Conservation (phyloP, 1,140 invertebrate species). For the Drosophila punjabiensis region DNA sequence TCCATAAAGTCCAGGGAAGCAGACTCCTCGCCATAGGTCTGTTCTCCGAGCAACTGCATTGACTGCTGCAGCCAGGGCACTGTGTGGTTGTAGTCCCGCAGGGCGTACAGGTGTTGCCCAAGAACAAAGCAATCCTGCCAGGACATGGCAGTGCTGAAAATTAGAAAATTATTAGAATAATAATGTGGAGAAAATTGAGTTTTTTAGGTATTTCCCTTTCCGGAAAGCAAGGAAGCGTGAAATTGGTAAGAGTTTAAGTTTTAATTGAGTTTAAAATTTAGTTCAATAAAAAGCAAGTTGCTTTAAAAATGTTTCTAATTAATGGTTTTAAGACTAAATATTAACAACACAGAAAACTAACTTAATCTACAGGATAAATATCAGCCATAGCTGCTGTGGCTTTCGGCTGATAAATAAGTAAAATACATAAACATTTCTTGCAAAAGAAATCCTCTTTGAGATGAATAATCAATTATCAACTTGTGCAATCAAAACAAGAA, state of each 20-base stretch:
- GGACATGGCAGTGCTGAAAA: constrained; percentile 87
- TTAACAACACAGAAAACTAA: too few species aligned
- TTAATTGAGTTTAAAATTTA: not conserved
- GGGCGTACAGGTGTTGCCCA: constrained; percentile 96
- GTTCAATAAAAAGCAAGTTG: too few species aligned
- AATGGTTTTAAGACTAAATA: not conserved
- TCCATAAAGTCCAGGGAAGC: constrained; percentile 76
- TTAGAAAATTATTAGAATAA: not conserved
- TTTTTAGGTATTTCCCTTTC: not conserved
- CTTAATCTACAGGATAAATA: too few species aligned
- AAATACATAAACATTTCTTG: too few species aligned
- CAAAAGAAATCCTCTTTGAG: not conserved
- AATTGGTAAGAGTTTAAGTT: not conserved
- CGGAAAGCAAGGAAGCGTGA: not conserved
- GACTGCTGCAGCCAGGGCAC: constrained; percentile 97
- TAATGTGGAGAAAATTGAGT: not conserved
- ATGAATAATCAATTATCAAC: not conserved
- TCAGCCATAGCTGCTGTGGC: too few species aligned
- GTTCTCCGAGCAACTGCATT: constrained; percentile 59
- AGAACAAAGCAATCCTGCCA: constrained; percentile 98
- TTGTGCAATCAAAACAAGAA: not conserved
- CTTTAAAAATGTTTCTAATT: not conserved
- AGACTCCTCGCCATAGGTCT: constrained; percentile 54
- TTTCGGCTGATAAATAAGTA: not conserved
- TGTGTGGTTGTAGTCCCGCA: constrained; percentile 96